These are phyloP conservation scores for Nesometra sesokonis DNA, from an alignment of 35 echinoderm and acorn worm species.

Conservation along the genomic window DNA sequence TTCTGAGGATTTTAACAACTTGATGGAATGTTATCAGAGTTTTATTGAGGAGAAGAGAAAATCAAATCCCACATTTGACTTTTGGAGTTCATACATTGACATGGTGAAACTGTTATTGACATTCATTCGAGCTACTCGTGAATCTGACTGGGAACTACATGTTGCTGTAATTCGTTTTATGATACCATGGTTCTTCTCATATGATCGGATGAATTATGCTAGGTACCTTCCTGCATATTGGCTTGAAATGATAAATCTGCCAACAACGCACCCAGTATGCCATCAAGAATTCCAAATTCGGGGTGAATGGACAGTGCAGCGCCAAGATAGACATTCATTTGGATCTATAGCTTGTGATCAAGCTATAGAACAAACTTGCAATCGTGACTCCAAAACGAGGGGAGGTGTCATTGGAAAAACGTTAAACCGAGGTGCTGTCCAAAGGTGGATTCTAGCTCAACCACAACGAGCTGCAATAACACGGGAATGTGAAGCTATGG, in stretches of 20 bases:
- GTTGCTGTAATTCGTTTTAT: conserved; percentile 6
- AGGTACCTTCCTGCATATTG: conserved; percentile 52
- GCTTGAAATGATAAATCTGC: conserved; percentile 48
- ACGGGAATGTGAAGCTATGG: not conserved
- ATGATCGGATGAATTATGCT: conserved; percentile 51
- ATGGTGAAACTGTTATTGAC: not conserved
- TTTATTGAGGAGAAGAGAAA: not conserved
- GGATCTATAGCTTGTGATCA: conserved; percentile 30
- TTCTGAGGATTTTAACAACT: not conserved
- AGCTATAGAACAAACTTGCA: conserved; percentile 37
- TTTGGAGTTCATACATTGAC: conserved; percentile 18
- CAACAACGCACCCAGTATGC: conserved; percentile 23
- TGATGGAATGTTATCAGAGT: not conserved
- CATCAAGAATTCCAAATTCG: conserved; percentile 4
- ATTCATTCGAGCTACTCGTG: conserved; percentile 1
- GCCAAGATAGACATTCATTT: conserved; percentile 20
- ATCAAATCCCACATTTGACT: not conserved
- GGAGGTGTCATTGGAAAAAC: conserved; percentile 7
- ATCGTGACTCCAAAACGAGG: conserved; percentile 27
- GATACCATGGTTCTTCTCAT: conserved; percentile 65
- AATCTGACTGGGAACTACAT: conserved; percentile 10
- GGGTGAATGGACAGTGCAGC: conserved; percentile 24
- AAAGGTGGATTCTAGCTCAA: conserved; percentile 33
- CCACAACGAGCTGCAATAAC: not conserved
- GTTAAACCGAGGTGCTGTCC: conserved; percentile 17